These are phyloP conservation scores for Trichogramma dendrolimi DNA, from an alignment of 2,888 invertebrate species.

Conservation along the genomic window DNA sequence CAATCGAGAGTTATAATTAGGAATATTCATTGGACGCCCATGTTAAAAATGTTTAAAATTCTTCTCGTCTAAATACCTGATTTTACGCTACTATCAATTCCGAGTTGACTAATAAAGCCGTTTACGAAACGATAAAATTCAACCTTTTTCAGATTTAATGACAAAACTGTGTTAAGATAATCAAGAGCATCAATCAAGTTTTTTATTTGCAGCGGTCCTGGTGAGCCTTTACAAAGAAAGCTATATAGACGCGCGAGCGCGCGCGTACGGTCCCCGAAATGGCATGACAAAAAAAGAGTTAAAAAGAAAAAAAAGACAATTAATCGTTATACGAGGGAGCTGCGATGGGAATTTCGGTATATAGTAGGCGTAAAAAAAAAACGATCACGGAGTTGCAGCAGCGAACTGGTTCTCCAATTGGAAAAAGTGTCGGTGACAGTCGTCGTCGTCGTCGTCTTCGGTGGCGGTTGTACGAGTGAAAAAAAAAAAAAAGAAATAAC, in stretches of 20 bases:
- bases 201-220: conserved; percentile 18
- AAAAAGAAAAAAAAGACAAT: conserved; percentile 4
- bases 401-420: neutral
- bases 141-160: conserved; percentile 19
- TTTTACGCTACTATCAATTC: neutral
- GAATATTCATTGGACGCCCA: no score
- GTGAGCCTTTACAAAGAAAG: conserved; percentile 20
- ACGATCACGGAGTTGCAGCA: neutral
- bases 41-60: neutral
- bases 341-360: conserved; percentile 1
- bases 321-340: conserved; percentile 6
- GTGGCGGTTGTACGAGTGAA: no score
- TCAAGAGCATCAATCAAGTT: conserved; percentile 23
- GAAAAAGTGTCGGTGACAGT: conserved; percentile 17
- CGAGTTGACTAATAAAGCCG: conserved; percentile 16
- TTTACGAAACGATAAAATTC: conserved; percentile 11
- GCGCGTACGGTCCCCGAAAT: conserved; percentile 1
- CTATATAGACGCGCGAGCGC: neutral
- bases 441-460: neutral
- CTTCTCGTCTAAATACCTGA: conserved; percentile 1
- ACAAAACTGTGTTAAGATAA: conserved; percentile 28
- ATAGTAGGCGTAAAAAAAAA: conserved; percentile 16
- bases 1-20: no score
- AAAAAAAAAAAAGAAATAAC: neutral
- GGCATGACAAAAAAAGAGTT: neutral